Conservation (phyloP, 2,113 vertebrate genomes). For the Steatornis caripensis region DNA sequence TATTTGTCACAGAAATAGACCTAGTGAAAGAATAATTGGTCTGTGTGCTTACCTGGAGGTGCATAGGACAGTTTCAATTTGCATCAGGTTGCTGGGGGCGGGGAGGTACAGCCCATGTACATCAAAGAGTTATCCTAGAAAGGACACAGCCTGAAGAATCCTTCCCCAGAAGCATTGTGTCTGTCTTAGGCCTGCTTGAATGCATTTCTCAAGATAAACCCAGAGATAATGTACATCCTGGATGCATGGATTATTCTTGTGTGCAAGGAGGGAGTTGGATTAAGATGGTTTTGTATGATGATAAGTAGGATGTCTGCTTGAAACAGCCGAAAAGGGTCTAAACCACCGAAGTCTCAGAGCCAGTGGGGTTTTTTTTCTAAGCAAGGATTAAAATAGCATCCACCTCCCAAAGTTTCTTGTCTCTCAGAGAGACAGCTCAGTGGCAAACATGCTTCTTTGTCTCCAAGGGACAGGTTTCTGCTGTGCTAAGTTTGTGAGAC, state of each 20-base stretch:
- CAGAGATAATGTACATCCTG: accelerated
- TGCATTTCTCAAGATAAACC: background rate
- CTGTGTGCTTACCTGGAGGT: background rate
- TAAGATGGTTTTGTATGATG: background rate
- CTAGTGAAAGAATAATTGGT: slow-evolving; percentile 36
- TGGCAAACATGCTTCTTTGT: background rate
- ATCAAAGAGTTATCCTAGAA: background rate
- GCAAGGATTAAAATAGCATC: background rate
- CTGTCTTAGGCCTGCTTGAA: background rate
- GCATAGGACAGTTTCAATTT: background rate
- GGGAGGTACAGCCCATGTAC: background rate
- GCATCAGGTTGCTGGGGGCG: background rate
- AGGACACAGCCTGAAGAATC: background rate
- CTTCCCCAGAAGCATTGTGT: background rate
- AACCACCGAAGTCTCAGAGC: background rate
- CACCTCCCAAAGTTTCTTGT: background rate
- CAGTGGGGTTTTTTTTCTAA: background rate
- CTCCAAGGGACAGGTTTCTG: background rate
- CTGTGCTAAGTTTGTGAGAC: background rate
- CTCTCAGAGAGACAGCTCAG: background rate
- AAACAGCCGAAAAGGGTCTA: background rate
- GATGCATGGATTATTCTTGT: background rate
- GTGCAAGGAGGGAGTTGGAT: background rate
- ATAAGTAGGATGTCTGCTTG: background rate
- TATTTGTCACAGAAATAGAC: background rate